These are phyloP conservation scores for Atta colombica DNA, from an alignment of 1,140 invertebrate species.

Conservation along the genomic window DNA sequence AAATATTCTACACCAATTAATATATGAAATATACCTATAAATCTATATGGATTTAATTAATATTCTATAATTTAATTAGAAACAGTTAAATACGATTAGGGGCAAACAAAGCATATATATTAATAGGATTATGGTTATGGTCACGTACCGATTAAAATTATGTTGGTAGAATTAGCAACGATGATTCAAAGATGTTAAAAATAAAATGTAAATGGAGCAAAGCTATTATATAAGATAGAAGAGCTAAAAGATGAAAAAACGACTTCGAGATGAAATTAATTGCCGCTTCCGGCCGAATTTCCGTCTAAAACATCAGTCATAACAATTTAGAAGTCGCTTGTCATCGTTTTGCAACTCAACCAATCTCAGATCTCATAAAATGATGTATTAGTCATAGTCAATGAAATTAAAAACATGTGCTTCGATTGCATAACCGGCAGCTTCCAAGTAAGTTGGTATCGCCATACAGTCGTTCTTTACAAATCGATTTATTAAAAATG, in stretches of 20 bases:
- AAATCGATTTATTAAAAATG: slow-evolving; percentile 12
- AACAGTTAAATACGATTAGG: not conserved
- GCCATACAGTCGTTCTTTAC: not conserved
- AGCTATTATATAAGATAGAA: not conserved
- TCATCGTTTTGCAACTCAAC: not conserved
- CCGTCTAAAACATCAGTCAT: slow-evolving; percentile 21
- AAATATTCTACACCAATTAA: no score
- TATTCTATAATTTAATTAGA: no score
- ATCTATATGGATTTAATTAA: no score
- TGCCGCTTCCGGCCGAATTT: slow-evolving; percentile 8
- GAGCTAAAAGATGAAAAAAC: not conserved
- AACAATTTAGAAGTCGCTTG: not conserved
- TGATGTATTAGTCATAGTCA: slow-evolving; percentile 29
- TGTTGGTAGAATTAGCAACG: not conserved
- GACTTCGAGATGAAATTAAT: slow-evolving; percentile 37
- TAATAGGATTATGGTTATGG: not conserved
- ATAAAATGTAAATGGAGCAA: not conserved
- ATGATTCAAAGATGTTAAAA: slow-evolving; percentile 14
- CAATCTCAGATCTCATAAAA: slow-evolving; percentile 5
- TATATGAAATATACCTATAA: no score
- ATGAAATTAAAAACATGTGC: slow-evolving; percentile 25
- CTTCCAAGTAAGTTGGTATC: slow-evolving; percentile 20
- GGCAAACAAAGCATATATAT: not conserved
- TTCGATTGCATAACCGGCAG: not conserved
- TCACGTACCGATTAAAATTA: not conserved